phyloP scores from a whole-genome alignment of 2,113 vertebrate genomes.

The Notarius lentiginosus region DNA sequence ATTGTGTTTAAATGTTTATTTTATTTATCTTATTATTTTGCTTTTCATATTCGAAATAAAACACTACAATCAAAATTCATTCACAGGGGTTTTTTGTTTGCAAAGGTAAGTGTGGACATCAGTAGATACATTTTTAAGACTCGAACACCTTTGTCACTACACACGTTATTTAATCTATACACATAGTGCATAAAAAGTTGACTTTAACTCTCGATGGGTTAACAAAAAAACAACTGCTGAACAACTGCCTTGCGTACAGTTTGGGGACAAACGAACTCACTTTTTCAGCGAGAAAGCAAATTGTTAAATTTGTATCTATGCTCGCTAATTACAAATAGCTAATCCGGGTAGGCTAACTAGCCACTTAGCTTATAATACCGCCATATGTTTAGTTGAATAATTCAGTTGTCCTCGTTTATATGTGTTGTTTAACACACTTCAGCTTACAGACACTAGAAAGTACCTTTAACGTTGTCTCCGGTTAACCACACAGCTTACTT shows the following conservation, averaged over 20 bases:
- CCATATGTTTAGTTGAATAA: background rate
- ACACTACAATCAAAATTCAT: too few relatives aligned
- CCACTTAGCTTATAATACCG: background rate
- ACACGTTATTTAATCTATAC: too few relatives aligned
- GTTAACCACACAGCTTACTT: conserved; percentile 35
- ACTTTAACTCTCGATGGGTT: too few relatives aligned
- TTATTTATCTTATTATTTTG: too few relatives aligned
- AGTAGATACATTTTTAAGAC: too few relatives aligned
- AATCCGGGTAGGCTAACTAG: background rate
- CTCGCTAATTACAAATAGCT: background rate
- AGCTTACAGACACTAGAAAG: background rate
- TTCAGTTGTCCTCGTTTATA: background rate
- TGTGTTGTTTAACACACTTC: background rate
- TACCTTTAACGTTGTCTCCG: background rate
- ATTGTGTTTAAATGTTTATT: too few relatives aligned
- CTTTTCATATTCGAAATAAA: too few relatives aligned
- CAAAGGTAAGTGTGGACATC: too few relatives aligned
- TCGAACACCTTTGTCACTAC: too few relatives aligned
- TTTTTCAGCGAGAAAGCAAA: background rate
- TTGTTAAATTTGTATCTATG: background rate
- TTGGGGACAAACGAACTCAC: background rate
- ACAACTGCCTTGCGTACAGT: background rate
- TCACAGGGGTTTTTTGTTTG: too few relatives aligned
- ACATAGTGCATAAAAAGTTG: too few relatives aligned
- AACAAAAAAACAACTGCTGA: background rate